Base-by-base conservation (phyloP, 1,140 invertebrate genomes). In the Cydia splendana region DNA sequence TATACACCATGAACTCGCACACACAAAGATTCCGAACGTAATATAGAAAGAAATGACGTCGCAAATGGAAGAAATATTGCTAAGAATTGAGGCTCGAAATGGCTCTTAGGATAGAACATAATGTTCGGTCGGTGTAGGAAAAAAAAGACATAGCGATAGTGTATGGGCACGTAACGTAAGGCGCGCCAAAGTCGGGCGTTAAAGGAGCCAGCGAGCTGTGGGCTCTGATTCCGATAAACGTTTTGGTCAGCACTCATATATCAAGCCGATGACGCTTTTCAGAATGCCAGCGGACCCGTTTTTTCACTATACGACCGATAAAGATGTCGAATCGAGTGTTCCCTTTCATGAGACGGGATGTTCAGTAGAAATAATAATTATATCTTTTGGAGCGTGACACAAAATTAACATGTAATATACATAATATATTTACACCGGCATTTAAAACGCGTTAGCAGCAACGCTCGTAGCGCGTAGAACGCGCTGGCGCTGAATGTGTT, bases 201-300 rank as follows among this genome's bases (percentile, higher is more conserved):
- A 85, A 86, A 86, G 82, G 79, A 85, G 80, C 83, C 77, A 86
- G 80, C 78, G 83, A 83, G 81, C 79, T 83, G 83, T 84, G 82
- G 84, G 76, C 81, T 85, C 81, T 89, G 88, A 89, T 90, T 91
- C 86, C 84, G 88, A 90, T 88, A 90, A 90, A 85, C 85, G 88
- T 85, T 89, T 82, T 74, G 85, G 85, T 88, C 88, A 87, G 84
- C 86, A 84, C 38, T 83, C 83, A 83, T 91, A 89, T 88, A 88
- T 88, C 84, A 87, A 80, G 65, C 77, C 75, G 80, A 87, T 85
- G 86, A 87, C 81, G 81, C 67, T 80, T 78, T 78, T 75, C 75
- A 80, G 83, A 82, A 84, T 85, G 80, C 82, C 83, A 79, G 79
- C 75, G 67, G 69, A 57, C 76, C 75, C 76, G 79, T 82, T 83